Base-by-base conservation (phyloP, 2,797 vertebrate genomes). In the Carapus acus region DNA sequence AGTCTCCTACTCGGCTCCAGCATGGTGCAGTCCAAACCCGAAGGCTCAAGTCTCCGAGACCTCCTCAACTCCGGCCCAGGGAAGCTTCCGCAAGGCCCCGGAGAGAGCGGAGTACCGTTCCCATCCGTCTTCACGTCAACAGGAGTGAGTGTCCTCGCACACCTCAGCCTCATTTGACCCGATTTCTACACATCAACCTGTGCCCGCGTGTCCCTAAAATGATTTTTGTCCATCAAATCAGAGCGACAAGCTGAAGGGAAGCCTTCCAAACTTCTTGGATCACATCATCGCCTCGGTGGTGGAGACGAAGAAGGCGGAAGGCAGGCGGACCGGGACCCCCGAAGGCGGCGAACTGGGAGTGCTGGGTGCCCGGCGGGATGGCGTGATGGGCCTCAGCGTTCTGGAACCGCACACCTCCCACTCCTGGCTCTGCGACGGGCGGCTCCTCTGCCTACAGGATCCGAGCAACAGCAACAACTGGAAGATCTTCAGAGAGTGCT, bases 401-500 rank as follows among this genome's bases (percentile, higher is more conserved):
- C 86, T 99, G 52, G 96, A 98, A 67, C 94, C 96, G 60, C 93
- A 98, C 72, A 99, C 94, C 48, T 97, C 96, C 47, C 96, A 99
- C 80, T 92, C 96, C 21, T 99, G 96, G 96, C 91, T 99, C 17
- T 99, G 96, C 76, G 96, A 99, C 36, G 96, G 96, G 23, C 90
- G 96, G 56, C 92, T 99, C 36, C 92, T 99, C 54, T 98, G 96
- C 83, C 90, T 99, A 68, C 96, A 99, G 71, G 95, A 98, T 77
- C 95, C 96, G 54, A 91, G 95, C 82, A 98, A 99, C 86, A 80
- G 84, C 85, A 98, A 98, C 86, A 99, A 98, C 83, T 99, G 96
- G 96, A 98, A 98, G 85, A 98, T 99, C 81, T 99, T 99, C 83
- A 89, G 96, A 63, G 96, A 99, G 71, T 99, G 96, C 83, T 99